Percentiles rank a stretch among this genome's conserved stretches.
These are phyloP conservation scores for Drosophila prostipennis DNA, from an alignment of 2,888 invertebrate genomes.

Conservation along the genomic window DNA sequence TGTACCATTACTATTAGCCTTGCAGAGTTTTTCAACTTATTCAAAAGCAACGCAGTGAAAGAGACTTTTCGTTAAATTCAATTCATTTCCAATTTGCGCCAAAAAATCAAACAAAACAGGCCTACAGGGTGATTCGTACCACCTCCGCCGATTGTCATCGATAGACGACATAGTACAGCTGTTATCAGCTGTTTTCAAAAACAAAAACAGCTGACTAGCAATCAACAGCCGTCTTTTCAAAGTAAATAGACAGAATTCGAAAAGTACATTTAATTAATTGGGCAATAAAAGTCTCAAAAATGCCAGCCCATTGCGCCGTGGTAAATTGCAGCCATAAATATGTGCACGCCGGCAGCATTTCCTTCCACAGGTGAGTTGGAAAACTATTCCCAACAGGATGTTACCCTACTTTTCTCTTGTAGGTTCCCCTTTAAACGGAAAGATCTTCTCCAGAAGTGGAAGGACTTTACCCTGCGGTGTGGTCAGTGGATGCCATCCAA, in stretches of 20 bases:
- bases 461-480: slow-evolving; percentile 81
- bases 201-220: slow-evolving; percentile 23
- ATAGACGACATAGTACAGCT: too few relatives aligned
- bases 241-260: background rate
- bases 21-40: too few relatives aligned
- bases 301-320: slow-evolving; percentile 84
- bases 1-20: too few relatives aligned
- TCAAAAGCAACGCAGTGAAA: too few relatives aligned
- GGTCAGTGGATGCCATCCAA: slow-evolving; percentile 82
- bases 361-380: slow-evolving; percentile 83
- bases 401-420: background rate
- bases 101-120: too few relatives aligned
- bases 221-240: background rate
- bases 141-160: too few relatives aligned
- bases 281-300: slow-evolving; percentile 23
- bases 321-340: slow-evolving; percentile 83
- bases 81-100: too few relatives aligned
- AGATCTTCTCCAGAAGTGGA: slow-evolving; percentile 81
- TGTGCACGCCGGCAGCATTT: slow-evolving; percentile 81
- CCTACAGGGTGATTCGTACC: too few relatives aligned
- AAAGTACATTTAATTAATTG: background rate
- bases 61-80: too few relatives aligned
- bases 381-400: background rate
- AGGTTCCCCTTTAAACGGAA: slow-evolving; percentile 83
- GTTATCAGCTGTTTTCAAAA: background rate